phyloP scores from a whole-genome alignment of 2,888 invertebrate species.

The Catocala nupta region DNA sequence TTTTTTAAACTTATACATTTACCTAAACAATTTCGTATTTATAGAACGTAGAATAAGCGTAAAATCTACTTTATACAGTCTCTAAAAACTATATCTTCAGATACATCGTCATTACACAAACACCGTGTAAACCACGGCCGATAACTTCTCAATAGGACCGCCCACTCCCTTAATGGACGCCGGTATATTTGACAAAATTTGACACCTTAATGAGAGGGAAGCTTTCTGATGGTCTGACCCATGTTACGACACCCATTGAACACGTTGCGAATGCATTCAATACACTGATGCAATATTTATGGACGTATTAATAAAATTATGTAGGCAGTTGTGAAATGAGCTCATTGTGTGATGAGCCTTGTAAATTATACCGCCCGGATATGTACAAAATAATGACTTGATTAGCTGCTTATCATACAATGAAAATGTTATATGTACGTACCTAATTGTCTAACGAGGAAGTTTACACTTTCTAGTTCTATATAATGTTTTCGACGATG shows the following conservation, averaged over 20 bases:
- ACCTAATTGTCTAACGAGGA: conserved; percentile 26
- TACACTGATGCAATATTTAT: conserved; percentile 37
- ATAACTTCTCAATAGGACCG: conserved; percentile 68
- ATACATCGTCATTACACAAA: conserved; percentile 40
- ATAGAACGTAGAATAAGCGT: too few relatives aligned
- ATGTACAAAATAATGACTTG: conserved; percentile 25
- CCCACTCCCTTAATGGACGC: conserved; percentile 77
- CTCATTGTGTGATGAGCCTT: conserved; percentile 36
- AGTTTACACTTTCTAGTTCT: conserved; percentile 18
- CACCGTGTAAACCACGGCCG: conserved; percentile 46
- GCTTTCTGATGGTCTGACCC: conserved; percentile 34
- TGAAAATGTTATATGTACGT: conserved; percentile 16
- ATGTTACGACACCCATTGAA: conserved; percentile 50
- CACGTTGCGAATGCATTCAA: conserved; percentile 46
- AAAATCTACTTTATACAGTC: too few relatives aligned
- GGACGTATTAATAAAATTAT: conserved; percentile 24
- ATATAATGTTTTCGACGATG: not conserved
- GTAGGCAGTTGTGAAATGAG: conserved; percentile 37
- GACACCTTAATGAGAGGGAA: conserved; percentile 78
- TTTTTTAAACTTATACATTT: too few relatives aligned
- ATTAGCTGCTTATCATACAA: conserved; percentile 29
- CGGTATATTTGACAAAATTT: conserved; percentile 78
- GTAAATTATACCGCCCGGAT: conserved; percentile 25
- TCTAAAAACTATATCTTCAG: conserved; percentile 23
- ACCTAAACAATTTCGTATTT: too few relatives aligned